Evolutionary conservation across 2,113 vertebrate species (phyloP).

Genomic region (Illadopsis cleaveri): DNA sequence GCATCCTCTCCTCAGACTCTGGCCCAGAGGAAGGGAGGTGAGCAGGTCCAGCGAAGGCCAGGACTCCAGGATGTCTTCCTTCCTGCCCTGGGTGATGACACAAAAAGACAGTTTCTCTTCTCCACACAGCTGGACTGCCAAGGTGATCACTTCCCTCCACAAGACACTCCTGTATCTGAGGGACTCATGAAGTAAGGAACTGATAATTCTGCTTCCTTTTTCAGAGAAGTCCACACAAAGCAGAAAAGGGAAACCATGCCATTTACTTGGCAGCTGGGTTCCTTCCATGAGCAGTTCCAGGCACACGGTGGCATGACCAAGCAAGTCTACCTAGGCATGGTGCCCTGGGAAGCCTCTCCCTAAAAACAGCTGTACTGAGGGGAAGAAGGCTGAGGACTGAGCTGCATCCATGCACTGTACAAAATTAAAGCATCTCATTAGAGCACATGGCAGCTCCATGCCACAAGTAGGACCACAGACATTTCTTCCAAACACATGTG

Average conservation of each 20-base stretch:
- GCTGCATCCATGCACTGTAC: background rate
- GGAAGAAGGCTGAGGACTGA: background rate
- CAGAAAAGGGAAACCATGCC: background rate
- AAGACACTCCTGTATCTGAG: background rate
- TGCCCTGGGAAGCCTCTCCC: background rate
- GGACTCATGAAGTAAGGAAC: background rate
- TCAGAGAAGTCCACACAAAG: background rate
- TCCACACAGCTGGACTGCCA: background rate
- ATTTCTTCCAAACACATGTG: background rate
- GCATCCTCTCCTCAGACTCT: background rate
- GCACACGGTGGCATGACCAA: fast-evolving
- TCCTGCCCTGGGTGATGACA: background rate
- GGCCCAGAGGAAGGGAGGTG: background rate
- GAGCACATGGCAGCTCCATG: background rate
- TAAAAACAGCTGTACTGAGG: background rate
- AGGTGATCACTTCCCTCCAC: background rate
- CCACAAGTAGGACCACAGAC: background rate
- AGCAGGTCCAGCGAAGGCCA: background rate
- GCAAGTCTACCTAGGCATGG: background rate
- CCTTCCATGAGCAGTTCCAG: background rate
- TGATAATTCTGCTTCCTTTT: background rate
- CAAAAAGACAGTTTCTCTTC: background rate
- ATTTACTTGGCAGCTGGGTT: background rate
- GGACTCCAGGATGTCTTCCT: background rate
- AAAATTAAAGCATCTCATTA: background rate